A percentile compares a stretch with the other conserved stretches of the same genome.
Conservation (phyloP, 2,113 vertebrate genomes). For the Triplophysa dalaica region DNA sequence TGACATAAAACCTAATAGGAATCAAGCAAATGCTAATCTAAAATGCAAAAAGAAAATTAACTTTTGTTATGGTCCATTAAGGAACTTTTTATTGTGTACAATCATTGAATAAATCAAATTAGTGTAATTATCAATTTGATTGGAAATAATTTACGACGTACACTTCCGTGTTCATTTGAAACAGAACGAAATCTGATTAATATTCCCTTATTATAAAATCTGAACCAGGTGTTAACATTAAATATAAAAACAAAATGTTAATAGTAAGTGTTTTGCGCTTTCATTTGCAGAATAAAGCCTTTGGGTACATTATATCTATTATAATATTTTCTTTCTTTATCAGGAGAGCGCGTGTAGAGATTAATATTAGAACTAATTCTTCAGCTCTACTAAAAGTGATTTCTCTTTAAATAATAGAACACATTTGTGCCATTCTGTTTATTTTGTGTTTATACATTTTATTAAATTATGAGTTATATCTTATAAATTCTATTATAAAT, state of each 20-base stretch:
- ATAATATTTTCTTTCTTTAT: neutral
- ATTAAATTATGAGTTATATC: too few relatives aligned
- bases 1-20: neutral
- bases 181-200: neutral
- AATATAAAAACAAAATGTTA: too few relatives aligned
- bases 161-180: neutral
- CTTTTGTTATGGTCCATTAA: neutral
- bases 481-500: neutral
- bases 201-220: neutral
- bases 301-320: neutral
- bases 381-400: neutral
- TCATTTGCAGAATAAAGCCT: neutral
- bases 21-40: neutral
- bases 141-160: neutral
- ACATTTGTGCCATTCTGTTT: too few relatives aligned
- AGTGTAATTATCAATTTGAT: neutral
- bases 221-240: neutral
- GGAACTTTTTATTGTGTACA: neutral
- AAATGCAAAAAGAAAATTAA: neutral
- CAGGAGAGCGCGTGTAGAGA: neutral
- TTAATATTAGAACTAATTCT: neutral
- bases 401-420: too few relatives aligned
- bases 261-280: too few relatives aligned
- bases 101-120: too few relatives aligned
- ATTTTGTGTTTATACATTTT: too few relatives aligned